Conservation (phyloP, 2,113 vertebrate species). For the Microcebus griseorufus region DNA sequence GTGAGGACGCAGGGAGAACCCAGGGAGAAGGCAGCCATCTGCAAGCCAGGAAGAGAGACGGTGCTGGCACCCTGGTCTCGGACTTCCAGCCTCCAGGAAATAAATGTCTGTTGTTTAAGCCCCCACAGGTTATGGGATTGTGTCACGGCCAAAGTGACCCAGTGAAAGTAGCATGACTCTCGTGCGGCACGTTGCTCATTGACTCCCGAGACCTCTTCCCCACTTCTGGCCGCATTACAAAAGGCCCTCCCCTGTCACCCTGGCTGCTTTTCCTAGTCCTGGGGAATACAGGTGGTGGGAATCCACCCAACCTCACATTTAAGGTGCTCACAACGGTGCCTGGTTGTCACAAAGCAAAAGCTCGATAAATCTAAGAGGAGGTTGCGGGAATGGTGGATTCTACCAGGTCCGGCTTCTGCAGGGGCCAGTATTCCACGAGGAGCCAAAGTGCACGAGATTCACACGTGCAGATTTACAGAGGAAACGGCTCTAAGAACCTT, state of each 20-base stretch:
- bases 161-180: background rate
- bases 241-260: background rate
- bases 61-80: background rate
- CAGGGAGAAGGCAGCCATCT: too few species aligned
- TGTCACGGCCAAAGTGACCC: background rate
- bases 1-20: background rate
- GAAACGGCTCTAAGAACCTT: background rate
- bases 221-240: fast-evolving
- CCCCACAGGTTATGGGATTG: background rate
- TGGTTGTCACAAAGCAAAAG: background rate
- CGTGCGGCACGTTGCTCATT: fast-evolving
- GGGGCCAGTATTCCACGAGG: background rate
- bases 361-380: too few species aligned
- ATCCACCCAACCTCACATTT: background rate
- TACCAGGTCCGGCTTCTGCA: background rate
- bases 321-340: background rate
- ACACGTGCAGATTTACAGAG: background rate
- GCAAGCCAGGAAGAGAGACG: background rate
- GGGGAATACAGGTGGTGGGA: background rate
- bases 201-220: too few species aligned
- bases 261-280: background rate
- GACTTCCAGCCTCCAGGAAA: background rate
- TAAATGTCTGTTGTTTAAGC: background rate
- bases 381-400: background rate
- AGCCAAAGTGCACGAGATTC: background rate